Evolutionary conservation across 2,113 vertebrate genomes (phyloP), one percentile per base, ranked within the genome.

Genomic region (Rhinogobius similis): DNA sequence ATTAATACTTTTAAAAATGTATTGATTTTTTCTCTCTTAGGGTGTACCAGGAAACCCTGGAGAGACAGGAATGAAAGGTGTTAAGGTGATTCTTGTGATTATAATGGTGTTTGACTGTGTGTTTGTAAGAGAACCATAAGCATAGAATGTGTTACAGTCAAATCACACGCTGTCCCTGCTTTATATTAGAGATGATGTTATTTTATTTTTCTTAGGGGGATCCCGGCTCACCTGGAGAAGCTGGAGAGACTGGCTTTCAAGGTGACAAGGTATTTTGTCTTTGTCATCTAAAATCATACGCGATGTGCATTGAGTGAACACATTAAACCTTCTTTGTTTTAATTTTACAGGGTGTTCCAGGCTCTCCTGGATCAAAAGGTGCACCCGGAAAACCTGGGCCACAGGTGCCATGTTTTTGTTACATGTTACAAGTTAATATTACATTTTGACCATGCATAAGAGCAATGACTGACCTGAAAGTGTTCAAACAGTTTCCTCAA

Each of bases 61-160:
- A 92, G 96, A 96, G 75, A 92, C 95, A 90, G 98, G 98, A 97
- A 95, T 97, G 96, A 98, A 98, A 98, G 97, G 98, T 99, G 98
- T 99, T 98, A 95, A 99, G 98, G 98, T 99, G 97, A 99, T 96
- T 52, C 50, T 90, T 67, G 23, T 8, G 29, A 29, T 29, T 29
- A 29, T 29, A 5, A 48, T 59, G 26, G 14, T 32, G 24, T 23
- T 92, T 90, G 90, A 89, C 23, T 8, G 13, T 52, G 50, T 23
- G 43, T 16, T 65, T 20, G 20, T 24, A 5, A 36, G 29, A 32
- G 10, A 20, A 32, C 18, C 21, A 23, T 23, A 23, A 36, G 32
- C 32, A 6, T 41, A 11, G 0, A 8, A 24, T 56, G 48, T 6
- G 70, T 26, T 38, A 18, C 29, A 36, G 38, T 4, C 39, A 46